phyloP scores from a whole-genome alignment of 2,888 invertebrate species.

The Zootermopsis nevadensis region DNA sequence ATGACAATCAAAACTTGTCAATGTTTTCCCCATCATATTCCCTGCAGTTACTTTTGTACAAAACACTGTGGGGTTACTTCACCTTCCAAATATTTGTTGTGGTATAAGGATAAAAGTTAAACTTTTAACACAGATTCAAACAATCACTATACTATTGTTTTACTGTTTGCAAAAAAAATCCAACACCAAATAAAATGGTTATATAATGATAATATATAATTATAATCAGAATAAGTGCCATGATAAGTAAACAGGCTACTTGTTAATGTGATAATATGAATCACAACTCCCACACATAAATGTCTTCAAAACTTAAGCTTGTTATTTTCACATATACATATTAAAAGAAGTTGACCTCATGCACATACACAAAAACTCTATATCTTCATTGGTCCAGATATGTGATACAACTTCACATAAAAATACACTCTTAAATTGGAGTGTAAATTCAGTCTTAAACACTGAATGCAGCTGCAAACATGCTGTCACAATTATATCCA shows the following conservation, averaged over 20 bases:
- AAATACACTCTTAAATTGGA: background rate
- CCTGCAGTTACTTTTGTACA: too few species aligned
- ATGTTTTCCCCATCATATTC: too few species aligned
- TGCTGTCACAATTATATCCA: background rate
- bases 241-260: background rate
- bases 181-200: constrained; percentile 43
- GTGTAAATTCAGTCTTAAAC: constrained; percentile 3
- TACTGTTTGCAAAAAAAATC: constrained; percentile 29
- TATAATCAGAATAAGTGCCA: background rate
- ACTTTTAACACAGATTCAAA: constrained; percentile 6
- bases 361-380: constrained; percentile 2
- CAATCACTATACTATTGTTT: background rate
- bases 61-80: too few species aligned
- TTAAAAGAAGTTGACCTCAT: background rate
- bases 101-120: background rate
- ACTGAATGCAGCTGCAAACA: background rate
- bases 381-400: constrained; percentile 12
- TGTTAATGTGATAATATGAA: background rate
- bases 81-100: background rate
- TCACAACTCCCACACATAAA: background rate
- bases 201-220: constrained; percentile 19
- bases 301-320: constrained; percentile 4
- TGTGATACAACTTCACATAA: background rate
- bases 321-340: constrained; percentile 1
- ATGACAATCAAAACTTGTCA: too few species aligned